Base-by-base conservation (phyloP, 2,888 invertebrate genomes). In the Spodoptera exigua region DNA sequence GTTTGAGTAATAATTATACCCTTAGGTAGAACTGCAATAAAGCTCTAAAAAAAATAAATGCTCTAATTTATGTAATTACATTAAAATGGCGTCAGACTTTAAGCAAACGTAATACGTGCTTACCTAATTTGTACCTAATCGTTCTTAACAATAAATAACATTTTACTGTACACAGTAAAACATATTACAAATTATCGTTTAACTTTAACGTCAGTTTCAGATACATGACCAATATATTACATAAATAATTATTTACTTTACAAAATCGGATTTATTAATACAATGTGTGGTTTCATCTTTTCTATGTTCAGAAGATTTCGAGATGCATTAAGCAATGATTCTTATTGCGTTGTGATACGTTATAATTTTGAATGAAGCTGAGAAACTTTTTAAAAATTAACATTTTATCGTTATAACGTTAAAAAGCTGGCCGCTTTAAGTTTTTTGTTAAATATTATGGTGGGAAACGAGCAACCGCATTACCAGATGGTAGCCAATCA, bases 151-250 rank as follows among this genome's bases (percentile, higher is more conserved):
- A 16, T 45, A 53, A n/a, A 40, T 41, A 14, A 32, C 10, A 14
- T 34, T 64, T 60, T 51, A 61, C 41, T 46, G 17, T 27, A 1
- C 46, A 18, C 11, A n/a, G n/a, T 43, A 18, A 37, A 12, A 36
- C 27, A 16, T 41, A 27, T 61, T 46, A 13, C 32, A 35, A 36
- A 69, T 27, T 45, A 47, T 11, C 51, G 51, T 51, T 61, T 51
- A 49, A 34, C 3, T 51, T 51, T 69, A 69, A 60, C 41, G 41
- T 35, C 14, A 21, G 17, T 5, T 49, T 27, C 34, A 51, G 3
- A 11, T 36, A 32, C 18, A 18, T 36, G 9, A 13, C 21, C 9
- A 47, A 32, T 49, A 32, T 13, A 43, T 17, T 39, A 34, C 11
- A 47, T 59, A 27, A 59, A 37, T 37, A 14, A 35, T 17, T 14